Evolutionary conservation across 35 echinoderm and acorn worm species (phyloP), one percentile per base, ranked within the genome.

Genomic region (Acanthaster planci): DNA sequence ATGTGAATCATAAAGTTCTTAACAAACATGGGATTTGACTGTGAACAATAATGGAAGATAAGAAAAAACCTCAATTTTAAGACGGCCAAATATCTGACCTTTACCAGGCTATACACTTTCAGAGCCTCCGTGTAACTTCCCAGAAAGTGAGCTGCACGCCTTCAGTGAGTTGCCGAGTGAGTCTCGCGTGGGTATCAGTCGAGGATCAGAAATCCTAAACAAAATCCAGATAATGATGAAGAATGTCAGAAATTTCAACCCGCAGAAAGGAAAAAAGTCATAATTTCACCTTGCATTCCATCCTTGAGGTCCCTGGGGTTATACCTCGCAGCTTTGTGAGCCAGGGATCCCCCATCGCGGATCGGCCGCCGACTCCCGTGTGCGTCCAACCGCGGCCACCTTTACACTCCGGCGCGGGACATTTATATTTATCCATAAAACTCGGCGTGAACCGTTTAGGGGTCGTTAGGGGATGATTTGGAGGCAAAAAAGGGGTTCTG

Each of bases 241-340:
- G 64, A 72, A 72, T 72, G 64, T 6, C 64, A 72, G 30, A 27
- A 31, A 72, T 72, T 72, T 72, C 64, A 35, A 72, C 64, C 64
- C 64, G 64, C 64, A 72, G 64, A 29, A 72, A 72, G 12, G 12
- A 47, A 12, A 47, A 47, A 47, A 6, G 4, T 6, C 15, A 72
- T 29, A 72, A 72, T 72, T 72, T 72, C 64, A 72, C 64, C 64
- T 72, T 72, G 30, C 64, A 72, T 72, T 72, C 64, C n/a, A 14
- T 2, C 26, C 23, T 8, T 34, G 18, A 29, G 10, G 34, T 72
- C 64, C 64, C 34, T 29, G 23, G 64, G 22, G 26, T 47, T 47
- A 47, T 72, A 72, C 30, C 64, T 26, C 14, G 64, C 8, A 14
- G 29, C 64, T 21, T 72, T 12, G 34, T 26, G 34, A 19, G 64